A percentile compares a stretch with the other conserved stretches of the same genome.
These are phyloP conservation scores for Phylloscopus trochiloides DNA, from an alignment of 2,113 vertebrate species.

Conservation along the genomic window DNA sequence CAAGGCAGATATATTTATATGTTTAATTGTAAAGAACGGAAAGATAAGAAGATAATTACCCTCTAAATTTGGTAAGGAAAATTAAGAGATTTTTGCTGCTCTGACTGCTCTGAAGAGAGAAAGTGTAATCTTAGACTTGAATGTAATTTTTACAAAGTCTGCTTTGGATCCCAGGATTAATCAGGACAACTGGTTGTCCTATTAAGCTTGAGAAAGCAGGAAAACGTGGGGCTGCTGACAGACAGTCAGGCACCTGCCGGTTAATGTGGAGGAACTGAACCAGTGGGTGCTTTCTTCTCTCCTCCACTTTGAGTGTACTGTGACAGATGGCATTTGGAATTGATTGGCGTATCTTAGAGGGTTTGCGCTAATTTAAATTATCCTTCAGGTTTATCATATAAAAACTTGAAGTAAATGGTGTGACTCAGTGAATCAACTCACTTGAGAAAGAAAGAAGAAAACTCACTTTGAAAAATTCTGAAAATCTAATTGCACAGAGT, in stretches of 20 bases:
- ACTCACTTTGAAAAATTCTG: background rate
- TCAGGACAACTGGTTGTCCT: background rate
- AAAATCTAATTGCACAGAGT: background rate
- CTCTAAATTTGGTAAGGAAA: background rate
- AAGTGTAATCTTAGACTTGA: background rate
- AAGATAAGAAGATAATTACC: background rate
- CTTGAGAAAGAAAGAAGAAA: background rate
- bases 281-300: conserved; percentile 40
- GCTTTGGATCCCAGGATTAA: background rate
- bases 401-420: background rate
- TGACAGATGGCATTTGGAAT: conserved; percentile 56
- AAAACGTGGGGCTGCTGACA: background rate
- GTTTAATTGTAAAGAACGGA: background rate
- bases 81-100: background rate
- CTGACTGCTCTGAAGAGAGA: background rate
- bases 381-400: background rate
- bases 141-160: background rate
- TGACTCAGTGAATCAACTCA: background rate
- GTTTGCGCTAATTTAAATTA: conserved; percentile 37
- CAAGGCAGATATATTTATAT: background rate
- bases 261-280: background rate
- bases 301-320: background rate
- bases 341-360: conserved; percentile 3
- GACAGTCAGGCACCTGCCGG: background rate
- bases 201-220: background rate